Evolutionary conservation across 2,888 invertebrate species (phyloP).

Genomic region (Conops quadrifasciatus): DNA sequence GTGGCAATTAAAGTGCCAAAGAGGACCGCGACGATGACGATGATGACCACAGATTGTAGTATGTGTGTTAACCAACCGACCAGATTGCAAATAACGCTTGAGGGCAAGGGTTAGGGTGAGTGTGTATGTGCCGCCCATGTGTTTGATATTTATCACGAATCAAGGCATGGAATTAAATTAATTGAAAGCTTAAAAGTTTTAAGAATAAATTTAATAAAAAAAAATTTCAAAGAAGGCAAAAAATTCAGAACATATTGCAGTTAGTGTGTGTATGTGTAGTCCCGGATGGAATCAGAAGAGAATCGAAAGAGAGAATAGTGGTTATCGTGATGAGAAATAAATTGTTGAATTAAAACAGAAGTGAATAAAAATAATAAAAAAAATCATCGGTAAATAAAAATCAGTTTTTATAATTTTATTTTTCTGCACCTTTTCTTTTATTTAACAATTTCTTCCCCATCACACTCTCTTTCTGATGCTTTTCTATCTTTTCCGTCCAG

Average conservation of each 20-base stretch:
- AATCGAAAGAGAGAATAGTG: neutral
- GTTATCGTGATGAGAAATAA: neutral
- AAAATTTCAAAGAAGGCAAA: neutral
- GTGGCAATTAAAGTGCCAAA: constrained; percentile 38
- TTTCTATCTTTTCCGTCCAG: no score
- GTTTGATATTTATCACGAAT: constrained; percentile 8
- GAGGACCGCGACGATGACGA: neutral
- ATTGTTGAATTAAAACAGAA: no score
- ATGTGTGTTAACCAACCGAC: neutral
- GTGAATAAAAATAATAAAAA: no score
- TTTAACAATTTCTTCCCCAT: no score
- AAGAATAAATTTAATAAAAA: constrained; percentile 22
- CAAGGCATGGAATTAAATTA: constrained; percentile 29
- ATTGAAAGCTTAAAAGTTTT: constrained; percentile 29
- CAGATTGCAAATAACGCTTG: neutral
- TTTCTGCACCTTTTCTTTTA: no score
- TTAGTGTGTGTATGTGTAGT: neutral
- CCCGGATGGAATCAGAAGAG: neutral
- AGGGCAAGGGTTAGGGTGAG: neutral
- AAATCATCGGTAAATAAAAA: no score
- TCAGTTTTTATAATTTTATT: no score
- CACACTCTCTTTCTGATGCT: no score
- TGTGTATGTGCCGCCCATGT: neutral
- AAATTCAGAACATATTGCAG: neutral
- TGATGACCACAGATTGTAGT: no score